These are phyloP conservation scores for Dryas iulia DNA, from an alignment of 1,140 invertebrate species.

Conservation along the genomic window DNA sequence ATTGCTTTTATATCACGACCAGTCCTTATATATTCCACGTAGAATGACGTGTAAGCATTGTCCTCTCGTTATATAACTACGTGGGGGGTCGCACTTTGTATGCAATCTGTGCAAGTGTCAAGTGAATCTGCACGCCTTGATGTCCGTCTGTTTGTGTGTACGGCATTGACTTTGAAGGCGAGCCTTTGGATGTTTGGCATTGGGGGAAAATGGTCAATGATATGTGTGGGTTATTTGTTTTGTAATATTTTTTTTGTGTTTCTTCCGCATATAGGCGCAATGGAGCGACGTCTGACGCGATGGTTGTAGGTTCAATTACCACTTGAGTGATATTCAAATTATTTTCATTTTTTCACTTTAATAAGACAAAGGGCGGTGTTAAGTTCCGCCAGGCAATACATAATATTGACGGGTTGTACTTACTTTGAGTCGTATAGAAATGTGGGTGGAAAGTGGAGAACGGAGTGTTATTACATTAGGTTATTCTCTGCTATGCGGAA, in stretches of 20 bases:
- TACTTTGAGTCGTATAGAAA: too few relatives aligned
- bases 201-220: background rate
- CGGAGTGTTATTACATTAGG: too few relatives aligned
- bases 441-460: too few relatives aligned
- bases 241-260: background rate
- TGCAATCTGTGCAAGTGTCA: conserved; percentile 2
- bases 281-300: too few relatives aligned
- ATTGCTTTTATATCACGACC: background rate
- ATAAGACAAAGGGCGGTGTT: too few relatives aligned
- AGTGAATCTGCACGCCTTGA: background rate
- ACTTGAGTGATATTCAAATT: too few relatives aligned
- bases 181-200: background rate
- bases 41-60: conserved; percentile 13
- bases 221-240: background rate
- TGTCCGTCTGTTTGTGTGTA: background rate
- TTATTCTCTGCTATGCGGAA: too few relatives aligned
- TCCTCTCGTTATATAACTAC: conserved; percentile 12
- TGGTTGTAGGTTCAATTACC: too few relatives aligned
- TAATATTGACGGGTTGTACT: too few relatives aligned
- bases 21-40: background rate
- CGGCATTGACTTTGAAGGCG: background rate
- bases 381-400: too few relatives aligned
- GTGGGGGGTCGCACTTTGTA: conserved; percentile 17
- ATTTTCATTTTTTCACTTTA: too few relatives aligned
- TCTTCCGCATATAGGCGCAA: too few relatives aligned